A percentile compares a stretch with the other conserved stretches of the same genome.
phyloP scores from a whole-genome alignment of 1,140 invertebrate genomes.

The Ectropis grisescens region DNA sequence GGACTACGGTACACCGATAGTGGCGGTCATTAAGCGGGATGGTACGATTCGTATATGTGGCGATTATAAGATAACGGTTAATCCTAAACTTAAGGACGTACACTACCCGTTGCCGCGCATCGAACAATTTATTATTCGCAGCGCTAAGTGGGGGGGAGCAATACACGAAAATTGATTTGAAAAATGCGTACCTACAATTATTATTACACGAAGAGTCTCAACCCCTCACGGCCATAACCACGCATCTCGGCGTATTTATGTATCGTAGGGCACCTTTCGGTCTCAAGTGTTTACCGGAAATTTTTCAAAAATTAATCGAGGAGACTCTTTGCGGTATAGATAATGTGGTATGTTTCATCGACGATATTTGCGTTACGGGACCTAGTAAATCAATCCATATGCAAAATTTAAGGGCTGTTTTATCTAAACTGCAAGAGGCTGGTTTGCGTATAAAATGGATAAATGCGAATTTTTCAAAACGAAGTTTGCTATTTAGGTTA shows the following conservation, averaged over 20 bases:
- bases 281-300: slow-evolving; percentile 21
- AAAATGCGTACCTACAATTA: slow-evolving; percentile 19
- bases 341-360: slow-evolving; percentile 8
- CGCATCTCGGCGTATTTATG: slow-evolving; percentile 26
- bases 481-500: slow-evolving; percentile 12
- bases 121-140: slow-evolving; percentile 17
- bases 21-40: slow-evolving; percentile 14
- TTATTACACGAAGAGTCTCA: slow-evolving; percentile 16
- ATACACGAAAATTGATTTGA: slow-evolving; percentile 20
- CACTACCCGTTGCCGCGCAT: slow-evolving; percentile 19
- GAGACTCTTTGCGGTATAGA: slow-evolving; percentile 13
- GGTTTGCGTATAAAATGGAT: slow-evolving; percentile 12
- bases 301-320: slow-evolving; percentile 28
- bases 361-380: slow-evolving; percentile 24
- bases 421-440: slow-evolving; percentile 4
- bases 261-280: slow-evolving; percentile 24
- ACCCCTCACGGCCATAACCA: slow-evolving; percentile 22
- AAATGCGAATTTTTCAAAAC: slow-evolving; percentile 14
- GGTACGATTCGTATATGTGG: slow-evolving; percentile 16
- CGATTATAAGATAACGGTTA: slow-evolving; percentile 20
- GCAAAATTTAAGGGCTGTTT: slow-evolving; percentile 10
- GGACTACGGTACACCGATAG: slow-evolving; percentile 23
- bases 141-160: slow-evolving; percentile 19
- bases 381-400: slow-evolving; percentile 9
- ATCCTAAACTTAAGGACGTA: slow-evolving; percentile 13